phyloP scores from a whole-genome alignment of 2,888 invertebrate genomes.

The Biston betularia region DNA sequence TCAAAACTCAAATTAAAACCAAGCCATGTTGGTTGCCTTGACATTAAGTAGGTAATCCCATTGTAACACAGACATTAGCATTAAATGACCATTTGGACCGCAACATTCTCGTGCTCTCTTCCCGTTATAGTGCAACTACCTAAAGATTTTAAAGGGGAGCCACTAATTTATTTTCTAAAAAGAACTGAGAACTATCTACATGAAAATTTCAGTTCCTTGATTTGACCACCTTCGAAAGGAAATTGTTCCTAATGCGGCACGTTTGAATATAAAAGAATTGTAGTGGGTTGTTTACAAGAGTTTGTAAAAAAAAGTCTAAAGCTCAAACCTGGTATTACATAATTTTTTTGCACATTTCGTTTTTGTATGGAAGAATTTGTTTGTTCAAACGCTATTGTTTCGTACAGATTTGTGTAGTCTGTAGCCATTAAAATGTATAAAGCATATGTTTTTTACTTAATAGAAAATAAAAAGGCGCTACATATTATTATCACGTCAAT shows the following conservation, averaged over 20 bases:
- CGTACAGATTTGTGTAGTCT: too few relatives aligned
- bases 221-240: background rate
- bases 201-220: conserved; percentile 2
- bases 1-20: conserved; percentile 52
- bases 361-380: too few relatives aligned
- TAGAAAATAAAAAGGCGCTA: too few relatives aligned
- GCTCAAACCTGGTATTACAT: too few relatives aligned
- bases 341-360: too few relatives aligned
- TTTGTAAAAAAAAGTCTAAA: too few relatives aligned
- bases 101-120: conserved; percentile 50
- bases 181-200: background rate
- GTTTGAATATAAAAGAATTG: conserved; percentile 32
- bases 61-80: conserved; percentile 66
- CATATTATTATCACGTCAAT: too few relatives aligned
- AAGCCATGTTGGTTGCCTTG: conserved; percentile 50
- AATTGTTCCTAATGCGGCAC: conserved; percentile 33
- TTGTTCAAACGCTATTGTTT: too few relatives aligned
- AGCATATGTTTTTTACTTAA: too few relatives aligned
- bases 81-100: conserved; percentile 66
- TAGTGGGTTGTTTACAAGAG: too few relatives aligned
- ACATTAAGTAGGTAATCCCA: conserved; percentile 66
- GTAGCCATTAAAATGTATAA: too few relatives aligned
- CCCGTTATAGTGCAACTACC: conserved; percentile 15
- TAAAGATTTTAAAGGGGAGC: background rate
- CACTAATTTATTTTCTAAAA: background rate